These are phyloP conservation scores for Enchytraeus crypticus DNA, from an alignment of 2,888 invertebrate species.

Conservation along the genomic window DNA sequence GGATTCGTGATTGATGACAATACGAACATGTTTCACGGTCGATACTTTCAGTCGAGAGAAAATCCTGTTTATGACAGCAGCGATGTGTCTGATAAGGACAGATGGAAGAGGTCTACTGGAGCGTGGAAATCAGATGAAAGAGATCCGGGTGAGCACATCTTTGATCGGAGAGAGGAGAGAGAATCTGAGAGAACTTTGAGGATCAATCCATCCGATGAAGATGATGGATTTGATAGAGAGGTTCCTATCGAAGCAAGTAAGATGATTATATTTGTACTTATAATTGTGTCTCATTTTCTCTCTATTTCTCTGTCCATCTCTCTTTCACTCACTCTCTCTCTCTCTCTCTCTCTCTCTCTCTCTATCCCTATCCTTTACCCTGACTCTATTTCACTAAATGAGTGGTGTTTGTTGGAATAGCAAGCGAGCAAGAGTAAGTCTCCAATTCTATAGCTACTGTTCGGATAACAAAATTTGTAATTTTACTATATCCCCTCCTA, in stretches of 20 bases:
- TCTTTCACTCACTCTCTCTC: not conserved
- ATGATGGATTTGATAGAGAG: slow-evolving; percentile 5
- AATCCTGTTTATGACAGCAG: slow-evolving; percentile 28
- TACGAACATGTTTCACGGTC: slow-evolving; percentile 25
- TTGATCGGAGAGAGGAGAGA: slow-evolving; percentile 6
- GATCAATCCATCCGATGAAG: not conserved
- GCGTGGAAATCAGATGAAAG: not conserved
- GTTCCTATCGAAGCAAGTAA: not conserved
- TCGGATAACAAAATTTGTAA: too few relatives aligned
- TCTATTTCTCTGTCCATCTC: not conserved
- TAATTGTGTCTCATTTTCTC: not conserved
- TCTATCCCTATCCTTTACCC: not conserved
- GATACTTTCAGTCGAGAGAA: slow-evolving; percentile 24
- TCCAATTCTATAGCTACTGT: too few relatives aligned
- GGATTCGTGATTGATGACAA: slow-evolving; percentile 21
- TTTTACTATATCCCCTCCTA: too few relatives aligned
- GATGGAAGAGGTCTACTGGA: not conserved
- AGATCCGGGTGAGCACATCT: slow-evolving; percentile 17
- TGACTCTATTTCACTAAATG: too few relatives aligned
- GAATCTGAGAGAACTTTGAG: not conserved
- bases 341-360: not conserved
- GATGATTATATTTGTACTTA: not conserved
- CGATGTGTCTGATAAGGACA: slow-evolving; percentile 16
- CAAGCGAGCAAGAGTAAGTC: too few relatives aligned
- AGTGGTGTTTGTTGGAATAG: too few relatives aligned